Base-by-base conservation (phyloP, 2,888 invertebrate genomes). In the Drosophila putrida region DNA sequence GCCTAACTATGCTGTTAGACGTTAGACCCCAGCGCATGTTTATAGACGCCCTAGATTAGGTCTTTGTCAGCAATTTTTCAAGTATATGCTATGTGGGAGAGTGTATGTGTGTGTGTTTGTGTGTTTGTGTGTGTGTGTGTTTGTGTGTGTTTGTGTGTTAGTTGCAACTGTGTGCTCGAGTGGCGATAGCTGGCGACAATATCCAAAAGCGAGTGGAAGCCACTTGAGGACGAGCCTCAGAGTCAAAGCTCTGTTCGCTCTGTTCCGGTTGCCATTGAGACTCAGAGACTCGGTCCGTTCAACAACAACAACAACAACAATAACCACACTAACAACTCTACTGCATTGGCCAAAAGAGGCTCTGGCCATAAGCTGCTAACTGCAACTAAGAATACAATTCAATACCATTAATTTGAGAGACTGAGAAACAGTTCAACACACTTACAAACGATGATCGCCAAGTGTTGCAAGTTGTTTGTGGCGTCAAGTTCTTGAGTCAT, bases 41-140 rank as follows among this genome's bases (percentile, higher is more conserved):
- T 82, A 88, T 80, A 81, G 82, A 78, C 78, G 81, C 82, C 86
- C 86, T 88, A 87, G 87, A 90, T 91, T 82, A 89, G 82, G 82
- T 90, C 91, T 86, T 89, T 88, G 90, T 91, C 91, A 91, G 91
- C 90, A 91, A 91, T 90, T 50, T 90, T 87, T 91, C 85, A 79
- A 90, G 90, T 89, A 77, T 71, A 72, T 75, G 73, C 81, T 79
- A 65, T 76, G 66, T 61, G 43, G 58, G 41, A 38, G 38, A 62
- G n/a, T 41, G 68, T 55, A 27, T 31, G n/a, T 36, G 39, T 58
- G 33, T 59, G 39, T 60, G 46, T 65, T 53, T 49, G 27, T 39
- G 25, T 44, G 50, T 62, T 55, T 74, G 67, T 59, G 59, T 63
- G 50, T 66, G 46, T 58, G 49, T 65, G 58, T 53, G 28, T 39